These are phyloP conservation scores for Rhynchophorus ferrugineus DNA, from an alignment of 1,140 invertebrate species.

Conservation along the genomic window DNA sequence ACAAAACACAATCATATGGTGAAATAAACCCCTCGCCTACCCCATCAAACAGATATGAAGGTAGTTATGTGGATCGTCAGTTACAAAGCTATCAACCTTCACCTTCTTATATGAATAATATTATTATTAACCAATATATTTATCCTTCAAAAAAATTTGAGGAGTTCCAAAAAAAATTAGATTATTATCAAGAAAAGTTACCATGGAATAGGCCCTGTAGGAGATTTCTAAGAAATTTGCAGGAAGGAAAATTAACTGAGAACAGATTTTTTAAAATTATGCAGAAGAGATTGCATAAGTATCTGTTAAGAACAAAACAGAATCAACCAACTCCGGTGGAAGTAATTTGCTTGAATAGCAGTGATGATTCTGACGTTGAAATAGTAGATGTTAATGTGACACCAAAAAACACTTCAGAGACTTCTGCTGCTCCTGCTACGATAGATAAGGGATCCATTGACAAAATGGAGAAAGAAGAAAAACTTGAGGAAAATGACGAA, in stretches of 20 bases:
- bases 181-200: not conserved
- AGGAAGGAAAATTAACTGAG: not conserved
- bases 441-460: too few relatives aligned
- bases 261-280: not conserved
- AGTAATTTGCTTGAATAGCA: not conserved
- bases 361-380: not conserved
- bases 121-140: conserved; percentile 15
- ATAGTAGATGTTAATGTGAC: not conserved
- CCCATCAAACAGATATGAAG: too few relatives aligned
- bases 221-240: not conserved
- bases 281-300: not conserved
- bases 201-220: not conserved
- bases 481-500: conserved; percentile 13
- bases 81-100: too few relatives aligned
- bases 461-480: not conserved
- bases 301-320: not conserved
- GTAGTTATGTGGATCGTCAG: too few relatives aligned
- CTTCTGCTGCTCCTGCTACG: too few relatives aligned
- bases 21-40: too few relatives aligned
- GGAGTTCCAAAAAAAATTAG: not conserved
- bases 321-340: not conserved
- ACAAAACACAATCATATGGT: too few relatives aligned
- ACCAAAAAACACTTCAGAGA: too few relatives aligned
- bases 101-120: conserved; percentile 8
- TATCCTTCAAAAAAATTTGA: conserved; percentile 1